Evolutionary conservation across 1,140 invertebrate species (phyloP), one percentile per base, ranked within the genome.

Genomic region (Drosophila insularis): DNA sequence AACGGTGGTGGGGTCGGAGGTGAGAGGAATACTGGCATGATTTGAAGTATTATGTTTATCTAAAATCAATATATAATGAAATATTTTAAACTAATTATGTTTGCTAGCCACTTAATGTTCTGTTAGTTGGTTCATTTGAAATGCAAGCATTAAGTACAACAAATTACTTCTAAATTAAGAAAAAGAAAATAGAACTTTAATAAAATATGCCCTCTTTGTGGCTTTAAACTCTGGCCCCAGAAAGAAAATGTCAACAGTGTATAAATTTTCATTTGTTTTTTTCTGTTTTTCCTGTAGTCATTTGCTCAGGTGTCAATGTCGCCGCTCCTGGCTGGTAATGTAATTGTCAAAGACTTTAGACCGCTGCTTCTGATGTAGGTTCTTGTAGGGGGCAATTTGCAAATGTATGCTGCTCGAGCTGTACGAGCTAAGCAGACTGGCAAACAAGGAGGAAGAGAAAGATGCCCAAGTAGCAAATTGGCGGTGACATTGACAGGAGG

Each of bases 401-500:
- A 74, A 80, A 67, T 81, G 78, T 74, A 37, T 43, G 10, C 56
- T 40, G 58, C 32, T 37, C 35, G 35, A 68, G 66, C 40, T 37
- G 58, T 56, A 50, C 32, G 68, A 13, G 17, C 13, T 56, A 54
- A 60, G 59, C 46, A 35, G 63, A 60, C 74, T 35, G 32, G 7
- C 27, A 27, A 27, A 10, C 14, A 19, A 11, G 2, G 8, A 10
- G 4, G 17, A 5, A 21, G 8, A 50, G 8, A 0, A 50, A 50
- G 43, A 70, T 60, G 62, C 65, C 39, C 43, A 55, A 82, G 82
- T 65, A 79, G 75, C 84, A 86, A 87, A 87, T 87, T 87, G 84
- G 82, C 82, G 84, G 79, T 81, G 82, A 89, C 82, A 87, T 82
- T 86, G 82, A 86, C 80, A 76, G 81, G 68, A 66, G 72, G 56